These are phyloP conservation scores for Parasteatoda tepidariorum DNA, from an alignment of 1,140 invertebrate genomes.

Conservation along the genomic window DNA sequence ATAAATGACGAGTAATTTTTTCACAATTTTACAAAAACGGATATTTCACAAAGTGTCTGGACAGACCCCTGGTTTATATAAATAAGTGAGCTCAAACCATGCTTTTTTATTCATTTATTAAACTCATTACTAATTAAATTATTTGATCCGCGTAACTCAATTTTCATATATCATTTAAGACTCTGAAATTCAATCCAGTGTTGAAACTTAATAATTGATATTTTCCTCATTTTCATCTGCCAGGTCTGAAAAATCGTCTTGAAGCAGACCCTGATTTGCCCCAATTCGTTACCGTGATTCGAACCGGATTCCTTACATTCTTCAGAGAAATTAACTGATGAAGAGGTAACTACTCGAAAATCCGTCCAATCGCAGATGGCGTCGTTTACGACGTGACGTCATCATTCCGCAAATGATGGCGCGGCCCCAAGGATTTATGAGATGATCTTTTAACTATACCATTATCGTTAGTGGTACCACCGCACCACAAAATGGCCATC, in stretches of 20 bases:
- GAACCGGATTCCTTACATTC: constrained; percentile 20
- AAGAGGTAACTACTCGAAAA: background rate
- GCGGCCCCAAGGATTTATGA: constrained; percentile 36
- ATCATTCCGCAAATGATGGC: constrained; percentile 41
- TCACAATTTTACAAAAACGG: no score
- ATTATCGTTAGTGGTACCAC: constrained; percentile 34
- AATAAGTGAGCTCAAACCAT: no score
- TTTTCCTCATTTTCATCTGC: no score
- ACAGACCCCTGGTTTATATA: no score
- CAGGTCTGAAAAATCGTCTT: constrained; percentile 7
- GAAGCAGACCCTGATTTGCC: background rate
- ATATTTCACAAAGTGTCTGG: no score
- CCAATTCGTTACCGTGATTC: constrained; percentile 23
- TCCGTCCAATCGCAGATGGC: constrained; percentile 33
- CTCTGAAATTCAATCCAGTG: no score
- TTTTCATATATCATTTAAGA: no score
- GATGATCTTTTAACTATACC: constrained; percentile 51
- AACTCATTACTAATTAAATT: no score
- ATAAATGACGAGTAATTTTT: no score
- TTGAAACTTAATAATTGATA: no score
- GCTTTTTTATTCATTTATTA: no score
- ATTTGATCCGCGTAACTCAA: no score
- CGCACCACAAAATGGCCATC: constrained; percentile 38
- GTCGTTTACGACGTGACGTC: constrained; percentile 42
- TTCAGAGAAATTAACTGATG: background rate